These are phyloP conservation scores for Drosophila serrata DNA, from an alignment of 1,140 invertebrate species.

Conservation along the genomic window DNA sequence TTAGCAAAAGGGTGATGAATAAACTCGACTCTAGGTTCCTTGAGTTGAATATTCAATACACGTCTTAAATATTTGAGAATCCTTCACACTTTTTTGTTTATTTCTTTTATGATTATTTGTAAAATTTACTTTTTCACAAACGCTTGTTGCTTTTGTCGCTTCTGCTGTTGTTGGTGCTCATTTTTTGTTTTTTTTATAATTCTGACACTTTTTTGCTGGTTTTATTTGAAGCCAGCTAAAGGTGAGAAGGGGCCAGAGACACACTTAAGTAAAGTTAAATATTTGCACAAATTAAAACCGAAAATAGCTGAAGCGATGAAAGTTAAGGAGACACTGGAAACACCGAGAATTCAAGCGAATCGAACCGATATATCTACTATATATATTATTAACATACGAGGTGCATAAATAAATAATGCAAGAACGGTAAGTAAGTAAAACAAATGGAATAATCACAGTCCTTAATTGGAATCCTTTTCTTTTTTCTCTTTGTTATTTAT, in stretches of 20 bases:
- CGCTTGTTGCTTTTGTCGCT: slow-evolving; percentile 49
- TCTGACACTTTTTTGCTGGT: slow-evolving; percentile 25
- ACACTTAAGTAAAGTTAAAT: slow-evolving; percentile 79
- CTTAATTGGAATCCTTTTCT: slow-evolving; percentile 34
- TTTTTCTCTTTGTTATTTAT: slow-evolving; percentile 9
- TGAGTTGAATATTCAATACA: slow-evolving; percentile 10
- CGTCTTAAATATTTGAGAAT: slow-evolving; percentile 69
- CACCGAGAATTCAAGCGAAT: too few relatives aligned
- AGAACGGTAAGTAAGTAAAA: neutral
- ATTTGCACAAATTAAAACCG: slow-evolving; percentile 81
- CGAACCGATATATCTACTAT: slow-evolving; percentile 18
- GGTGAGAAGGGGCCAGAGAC: slow-evolving; percentile 38
- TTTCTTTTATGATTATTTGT: neutral
- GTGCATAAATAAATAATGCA: slow-evolving; percentile 71
- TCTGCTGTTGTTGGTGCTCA: slow-evolving; percentile 37
- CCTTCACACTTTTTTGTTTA: slow-evolving; percentile 63
- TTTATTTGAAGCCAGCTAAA: slow-evolving; percentile 22
- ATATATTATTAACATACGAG: slow-evolving; percentile 41
- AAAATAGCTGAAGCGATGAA: slow-evolving; percentile 68
- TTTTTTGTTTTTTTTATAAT: slow-evolving; percentile 49
- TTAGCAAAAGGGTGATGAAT: neutral
- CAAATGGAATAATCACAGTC: slow-evolving; percentile 55
- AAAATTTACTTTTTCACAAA: slow-evolving; percentile 67
- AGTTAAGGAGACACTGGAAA: slow-evolving; percentile 36
- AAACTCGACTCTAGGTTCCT: slow-evolving; percentile 22